Evolutionary conservation across 2,797 vertebrate genomes (phyloP), one percentile per base, ranked within the genome.

Genomic region (Paramormyrops hopkinsi): DNA sequence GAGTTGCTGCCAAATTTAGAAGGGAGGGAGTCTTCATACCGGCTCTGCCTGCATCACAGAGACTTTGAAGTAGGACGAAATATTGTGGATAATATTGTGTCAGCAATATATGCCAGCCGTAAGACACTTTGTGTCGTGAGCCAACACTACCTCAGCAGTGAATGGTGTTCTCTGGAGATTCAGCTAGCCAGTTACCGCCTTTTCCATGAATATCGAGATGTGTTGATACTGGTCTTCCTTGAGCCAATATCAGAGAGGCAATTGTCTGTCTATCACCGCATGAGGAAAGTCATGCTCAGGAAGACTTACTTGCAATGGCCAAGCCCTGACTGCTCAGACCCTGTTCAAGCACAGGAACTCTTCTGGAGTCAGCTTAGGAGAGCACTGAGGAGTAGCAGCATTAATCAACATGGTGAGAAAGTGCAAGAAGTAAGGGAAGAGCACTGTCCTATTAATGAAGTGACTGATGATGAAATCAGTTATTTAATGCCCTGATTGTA

Each of bases 161-260:
- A 99, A 91, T 98, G 97, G 97, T 98, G 97, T 88, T 96, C 95
- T 0, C 90, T 98, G 91, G 97, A 99, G 93, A 97, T 98, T 76
- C 97, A 98, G 90, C 88, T 98, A 89, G 97, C 97, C 89, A 98
- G 96, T 92, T 96, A 97, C 90, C 93, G 96, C 73, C 96, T 98
- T 79, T 97, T 97, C n/a, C 95, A 97, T 4, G 97, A 97, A 90
- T 95, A 97, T 90, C 92, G 95, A 44, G 97, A 97, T 1, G 96
- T 97, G 84, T 95, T 98, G 14, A 94, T 98, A 91, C 94, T 97
- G 0, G 93, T 97, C 79, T 96, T 97, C 89, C 92, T 98, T 91
- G 97, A 98, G 91, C 92, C 93, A 4, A 95, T 97, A 59, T 92
- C 95, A 0, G 93, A 97, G 50, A 93, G 94, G 46, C 95, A 96